These are phyloP conservation scores for Acanthoscelides obtectus DNA, from an alignment of 2,888 invertebrate genomes.

Conservation along the genomic window DNA sequence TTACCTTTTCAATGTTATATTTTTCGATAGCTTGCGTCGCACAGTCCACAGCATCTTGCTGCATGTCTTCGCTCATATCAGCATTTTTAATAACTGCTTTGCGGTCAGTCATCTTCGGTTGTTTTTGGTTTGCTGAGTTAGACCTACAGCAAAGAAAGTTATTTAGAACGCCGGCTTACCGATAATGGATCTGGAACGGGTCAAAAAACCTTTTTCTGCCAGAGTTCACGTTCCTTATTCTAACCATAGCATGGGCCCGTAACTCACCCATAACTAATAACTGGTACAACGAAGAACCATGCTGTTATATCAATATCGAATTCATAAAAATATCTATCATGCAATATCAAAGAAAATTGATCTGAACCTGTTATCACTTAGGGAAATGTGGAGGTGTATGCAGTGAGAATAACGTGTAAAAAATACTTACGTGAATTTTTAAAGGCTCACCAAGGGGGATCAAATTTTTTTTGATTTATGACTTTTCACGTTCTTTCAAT, in stretches of 20 bases:
- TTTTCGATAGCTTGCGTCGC: slow-evolving; percentile 98
- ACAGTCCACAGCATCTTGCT: slow-evolving; percentile 98
- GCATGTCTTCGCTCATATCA: slow-evolving; percentile 99
- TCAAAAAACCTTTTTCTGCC: slow-evolving; percentile 27
- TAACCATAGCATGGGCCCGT: slow-evolving; percentile 43
- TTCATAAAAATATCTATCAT: slow-evolving; percentile 35
- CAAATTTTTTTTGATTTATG: slow-evolving; percentile 28
- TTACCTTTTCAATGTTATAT: slow-evolving; percentile 92
- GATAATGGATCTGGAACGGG: neutral
- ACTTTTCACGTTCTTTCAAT: slow-evolving; percentile 37
- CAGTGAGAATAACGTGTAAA: neutral
- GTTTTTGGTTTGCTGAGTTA: slow-evolving; percentile 20
- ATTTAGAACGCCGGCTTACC: neutral
- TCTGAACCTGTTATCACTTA: slow-evolving; percentile 14
- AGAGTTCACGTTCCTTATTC: slow-evolving; percentile 35
- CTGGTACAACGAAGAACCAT: slow-evolving; percentile 37
- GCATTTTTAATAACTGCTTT: slow-evolving; percentile 99
- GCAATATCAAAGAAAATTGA: slow-evolving; percentile 37
- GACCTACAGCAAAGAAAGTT: slow-evolving; percentile 27
- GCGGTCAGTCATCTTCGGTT: slow-evolving; percentile 83
- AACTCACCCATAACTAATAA: slow-evolving; percentile 42
- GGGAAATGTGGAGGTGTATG: slow-evolving; percentile 1
- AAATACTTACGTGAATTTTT: slow-evolving; percentile 46
- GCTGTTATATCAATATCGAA: slow-evolving; percentile 45
- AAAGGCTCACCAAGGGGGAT: slow-evolving; percentile 32